A percentile compares a stretch with the other conserved stretches of the same genome.
Conservation (phyloP, 2,113 vertebrate genomes). For the Mormoops blainvillei region DNA sequence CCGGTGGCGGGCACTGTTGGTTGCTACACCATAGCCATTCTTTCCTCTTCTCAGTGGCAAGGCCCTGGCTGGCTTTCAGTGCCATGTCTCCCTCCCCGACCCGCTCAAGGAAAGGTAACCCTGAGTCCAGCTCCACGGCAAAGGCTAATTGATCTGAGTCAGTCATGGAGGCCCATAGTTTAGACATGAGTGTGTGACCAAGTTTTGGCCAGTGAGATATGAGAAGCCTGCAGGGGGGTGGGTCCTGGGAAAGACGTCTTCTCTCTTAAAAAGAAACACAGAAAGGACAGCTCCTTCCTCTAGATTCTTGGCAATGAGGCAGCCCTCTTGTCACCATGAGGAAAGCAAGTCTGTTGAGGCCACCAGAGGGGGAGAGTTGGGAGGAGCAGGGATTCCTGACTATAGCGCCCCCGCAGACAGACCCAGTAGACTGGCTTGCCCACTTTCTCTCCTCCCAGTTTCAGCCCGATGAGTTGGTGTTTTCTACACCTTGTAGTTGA, state of each 20-base stretch:
- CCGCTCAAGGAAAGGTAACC: neutral
- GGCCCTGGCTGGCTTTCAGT: neutral
- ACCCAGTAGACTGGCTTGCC: neutral
- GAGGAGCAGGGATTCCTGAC: neutral
- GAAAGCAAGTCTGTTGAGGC: neutral
- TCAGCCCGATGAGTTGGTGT: neutral
- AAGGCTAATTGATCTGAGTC: neutral
- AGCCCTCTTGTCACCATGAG: neutral
- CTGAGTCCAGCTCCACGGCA: neutral
- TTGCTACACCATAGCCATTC: neutral
- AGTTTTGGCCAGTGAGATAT: neutral
- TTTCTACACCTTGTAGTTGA: neutral
- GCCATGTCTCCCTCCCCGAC: too few relatives aligned
- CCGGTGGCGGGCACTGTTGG: neutral
- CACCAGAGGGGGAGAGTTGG: neutral
- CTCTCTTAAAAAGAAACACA: neutral
- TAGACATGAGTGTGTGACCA: neutral
- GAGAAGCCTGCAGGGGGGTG: neutral
- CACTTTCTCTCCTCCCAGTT: neutral
- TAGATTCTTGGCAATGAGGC: neutral
- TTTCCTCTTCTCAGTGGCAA: neutral
- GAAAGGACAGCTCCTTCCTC: neutral
- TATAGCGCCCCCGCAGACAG: neutral
- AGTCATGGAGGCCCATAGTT: neutral
- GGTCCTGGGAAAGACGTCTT: neutral